Evolutionary conservation across 2,888 invertebrate genomes (phyloP).

Genomic region (Doris montereyensis): DNA sequence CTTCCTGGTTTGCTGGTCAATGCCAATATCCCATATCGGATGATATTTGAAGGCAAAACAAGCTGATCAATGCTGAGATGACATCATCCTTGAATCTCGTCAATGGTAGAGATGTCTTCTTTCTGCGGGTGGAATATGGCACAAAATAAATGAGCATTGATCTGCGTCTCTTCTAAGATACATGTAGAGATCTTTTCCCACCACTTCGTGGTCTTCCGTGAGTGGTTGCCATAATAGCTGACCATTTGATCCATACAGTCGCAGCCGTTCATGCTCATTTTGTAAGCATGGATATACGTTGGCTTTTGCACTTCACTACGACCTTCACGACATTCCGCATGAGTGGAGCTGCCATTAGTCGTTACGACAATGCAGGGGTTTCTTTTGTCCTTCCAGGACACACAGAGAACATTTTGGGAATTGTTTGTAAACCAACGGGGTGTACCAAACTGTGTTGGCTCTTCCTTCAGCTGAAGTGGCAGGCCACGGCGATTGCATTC

Average conservation of each 20-base stretch:
- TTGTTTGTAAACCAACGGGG: neutral
- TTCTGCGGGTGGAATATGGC: neutral
- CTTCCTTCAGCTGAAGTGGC: neutral
- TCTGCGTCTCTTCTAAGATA: neutral
- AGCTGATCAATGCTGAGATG: too few species aligned
- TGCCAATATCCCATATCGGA: too few species aligned
- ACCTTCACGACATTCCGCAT: neutral
- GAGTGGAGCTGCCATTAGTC: neutral
- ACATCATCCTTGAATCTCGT: too few species aligned
- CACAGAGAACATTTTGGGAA: neutral
- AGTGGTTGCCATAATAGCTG: neutral
- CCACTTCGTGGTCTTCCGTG: neutral
- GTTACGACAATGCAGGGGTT: neutral
- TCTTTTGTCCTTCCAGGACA: conserved; percentile 1
- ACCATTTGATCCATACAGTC: too few species aligned
- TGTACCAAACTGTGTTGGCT: neutral
- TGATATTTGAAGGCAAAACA: too few species aligned
- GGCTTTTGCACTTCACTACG: neutral
- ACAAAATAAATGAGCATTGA: neutral
- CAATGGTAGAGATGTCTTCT: too few species aligned
- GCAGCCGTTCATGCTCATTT: neutral
- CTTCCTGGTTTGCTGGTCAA: too few species aligned
- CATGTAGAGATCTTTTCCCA: neutral
- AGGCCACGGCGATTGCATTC: neutral
- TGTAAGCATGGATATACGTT: neutral